Evolutionary conservation across 2,113 vertebrate genomes (phyloP).

Genomic region (Antennarius striatus): DNA sequence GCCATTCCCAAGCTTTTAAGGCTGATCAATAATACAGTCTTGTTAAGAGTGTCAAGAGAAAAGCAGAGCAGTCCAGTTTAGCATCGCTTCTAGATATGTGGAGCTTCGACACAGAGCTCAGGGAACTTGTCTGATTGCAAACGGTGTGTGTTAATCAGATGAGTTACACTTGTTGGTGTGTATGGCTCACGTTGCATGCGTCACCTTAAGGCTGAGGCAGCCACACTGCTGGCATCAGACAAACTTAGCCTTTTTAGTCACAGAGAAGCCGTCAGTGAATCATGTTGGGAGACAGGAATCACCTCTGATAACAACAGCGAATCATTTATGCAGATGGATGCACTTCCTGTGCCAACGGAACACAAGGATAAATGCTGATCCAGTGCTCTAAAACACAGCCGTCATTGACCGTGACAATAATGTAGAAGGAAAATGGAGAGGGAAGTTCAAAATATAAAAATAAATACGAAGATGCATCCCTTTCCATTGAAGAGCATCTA

Average conservation of each 20-base stretch:
- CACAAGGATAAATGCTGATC: constrained; percentile 8
- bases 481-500: not conserved
- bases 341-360: constrained; percentile 54
- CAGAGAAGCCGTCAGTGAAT: constrained; percentile 44
- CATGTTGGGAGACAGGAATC: constrained; percentile 41
- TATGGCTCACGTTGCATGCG: not conserved
- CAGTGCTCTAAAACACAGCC: not conserved
- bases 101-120: constrained; percentile 12
- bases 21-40: constrained; percentile 63
- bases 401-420: not conserved
- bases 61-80: constrained; percentile 1
- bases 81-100: constrained; percentile 32
- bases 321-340: constrained; percentile 51
- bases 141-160: constrained; percentile 27
- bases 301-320: constrained; percentile 54
- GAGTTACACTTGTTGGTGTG: constrained; percentile 44
- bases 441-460: not conserved
- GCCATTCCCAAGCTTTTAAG: constrained; percentile 53
- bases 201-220: constrained; percentile 26
- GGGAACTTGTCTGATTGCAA: constrained; percentile 30
- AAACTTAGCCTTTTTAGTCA: constrained; percentile 31
- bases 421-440: not conserved
- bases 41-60: constrained; percentile 8
- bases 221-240: constrained; percentile 17
- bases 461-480: not conserved